phyloP scores from a whole-genome alignment of 2,797 vertebrate genomes.

The Sebastiscus tertius region DNA sequence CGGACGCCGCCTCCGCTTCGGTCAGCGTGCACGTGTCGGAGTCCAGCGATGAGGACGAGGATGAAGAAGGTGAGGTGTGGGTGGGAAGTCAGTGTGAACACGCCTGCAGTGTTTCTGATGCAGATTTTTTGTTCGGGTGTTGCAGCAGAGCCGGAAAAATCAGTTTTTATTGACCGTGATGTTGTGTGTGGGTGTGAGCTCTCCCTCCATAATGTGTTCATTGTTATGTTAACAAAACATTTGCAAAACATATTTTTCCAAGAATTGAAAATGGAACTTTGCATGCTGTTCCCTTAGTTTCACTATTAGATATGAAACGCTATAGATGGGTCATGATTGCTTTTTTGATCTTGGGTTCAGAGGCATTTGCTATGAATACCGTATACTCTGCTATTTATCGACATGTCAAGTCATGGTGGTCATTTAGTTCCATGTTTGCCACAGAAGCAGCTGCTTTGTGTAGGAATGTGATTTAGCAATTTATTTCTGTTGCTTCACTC shows the following conservation, averaged over 20 bases:
- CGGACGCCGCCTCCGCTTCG: slow-evolving; percentile 93
- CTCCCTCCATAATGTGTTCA: background rate
- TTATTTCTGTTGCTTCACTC: background rate
- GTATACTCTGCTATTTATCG: background rate
- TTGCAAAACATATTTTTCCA: background rate
- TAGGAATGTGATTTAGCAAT: background rate
- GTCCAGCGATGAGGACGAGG: slow-evolving; percentile 98
- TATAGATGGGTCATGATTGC: background rate
- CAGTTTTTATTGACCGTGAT: background rate
- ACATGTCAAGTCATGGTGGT: background rate
- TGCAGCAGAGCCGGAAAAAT: background rate
- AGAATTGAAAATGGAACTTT: background rate
- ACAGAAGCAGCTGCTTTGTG: background rate
- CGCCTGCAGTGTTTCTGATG: background rate
- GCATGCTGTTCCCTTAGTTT: background rate
- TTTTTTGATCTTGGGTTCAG: background rate
- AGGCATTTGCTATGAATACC: background rate
- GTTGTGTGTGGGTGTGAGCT: background rate
- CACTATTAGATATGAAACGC: background rate
- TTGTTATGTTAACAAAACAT: background rate
- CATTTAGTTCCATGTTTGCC: background rate
- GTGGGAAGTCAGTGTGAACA: background rate
- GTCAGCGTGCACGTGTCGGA: slow-evolving; percentile 99
- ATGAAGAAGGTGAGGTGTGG: slow-evolving; percentile 91
- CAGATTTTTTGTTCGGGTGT: background rate